Evolutionary conservation across 1,140 invertebrate genomes (phyloP).

Genomic region (Dinothrombium tinctorium): DNA sequence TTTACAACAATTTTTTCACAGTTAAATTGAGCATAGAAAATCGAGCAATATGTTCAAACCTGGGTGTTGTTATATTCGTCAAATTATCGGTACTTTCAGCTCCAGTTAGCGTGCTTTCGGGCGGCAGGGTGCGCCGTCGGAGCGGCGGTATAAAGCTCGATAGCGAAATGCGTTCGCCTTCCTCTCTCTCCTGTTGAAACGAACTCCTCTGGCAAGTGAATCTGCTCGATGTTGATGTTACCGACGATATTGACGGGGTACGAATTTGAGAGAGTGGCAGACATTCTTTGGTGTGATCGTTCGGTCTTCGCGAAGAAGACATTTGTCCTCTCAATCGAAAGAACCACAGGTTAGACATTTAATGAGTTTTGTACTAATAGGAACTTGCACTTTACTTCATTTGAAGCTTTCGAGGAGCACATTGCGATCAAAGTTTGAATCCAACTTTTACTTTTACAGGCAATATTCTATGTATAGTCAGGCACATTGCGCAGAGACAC

Average conservation of each 20-base stretch:
- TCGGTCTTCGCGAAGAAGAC: neutral
- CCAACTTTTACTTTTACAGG: no score
- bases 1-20: no score
- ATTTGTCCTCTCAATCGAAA: conserved; percentile 44
- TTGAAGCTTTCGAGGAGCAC: no score
- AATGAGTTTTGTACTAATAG: no score
- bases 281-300: neutral
- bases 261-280: neutral
- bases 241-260: conserved; percentile 1
- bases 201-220: neutral
- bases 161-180: neutral
- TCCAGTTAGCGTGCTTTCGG: conserved; percentile 37
- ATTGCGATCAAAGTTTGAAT: no score
- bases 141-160: conserved; percentile 16
- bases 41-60: neutral
- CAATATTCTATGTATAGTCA: no score
- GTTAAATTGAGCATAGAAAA: no score
- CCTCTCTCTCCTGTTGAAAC: neutral
- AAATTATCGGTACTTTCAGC: conserved; percentile 70
- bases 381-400: no score
- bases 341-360: conserved; percentile 79
- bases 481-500: no score
- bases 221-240: neutral
- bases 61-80: conserved; percentile 4
- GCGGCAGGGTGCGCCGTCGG: conserved; percentile 18